Conservation (phyloP, 1,140 invertebrate species). For the Meloidogyne floridensis region DNA sequence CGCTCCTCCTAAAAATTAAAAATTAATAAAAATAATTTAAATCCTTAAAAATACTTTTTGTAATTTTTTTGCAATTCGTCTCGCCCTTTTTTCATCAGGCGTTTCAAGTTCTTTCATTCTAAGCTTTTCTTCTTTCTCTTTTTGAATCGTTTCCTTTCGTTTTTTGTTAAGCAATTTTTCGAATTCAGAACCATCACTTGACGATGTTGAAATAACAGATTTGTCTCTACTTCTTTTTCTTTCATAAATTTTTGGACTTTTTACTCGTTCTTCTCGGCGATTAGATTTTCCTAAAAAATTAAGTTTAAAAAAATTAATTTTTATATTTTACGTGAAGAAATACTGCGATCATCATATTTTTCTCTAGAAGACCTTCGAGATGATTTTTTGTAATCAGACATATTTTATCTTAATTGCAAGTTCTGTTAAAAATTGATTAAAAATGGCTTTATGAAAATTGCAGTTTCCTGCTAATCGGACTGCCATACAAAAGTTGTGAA, state of each 20-base stretch:
- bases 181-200: slow-evolving; percentile 33
- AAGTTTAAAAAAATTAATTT: too few relatives aligned
- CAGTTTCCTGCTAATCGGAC: too few relatives aligned
- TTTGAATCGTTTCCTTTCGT: slow-evolving; percentile 72
- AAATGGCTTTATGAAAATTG: too few relatives aligned
- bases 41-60: slow-evolving; percentile 83
- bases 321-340: too few relatives aligned
- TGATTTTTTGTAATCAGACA: too few relatives aligned
- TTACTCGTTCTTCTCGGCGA: neutral
- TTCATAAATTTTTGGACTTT: slow-evolving; percentile 6
- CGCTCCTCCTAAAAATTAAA: slow-evolving; percentile 41
- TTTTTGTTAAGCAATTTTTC: slow-evolving; percentile 72
- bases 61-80: slow-evolving; percentile 85
- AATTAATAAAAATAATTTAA: slow-evolving; percentile 70
- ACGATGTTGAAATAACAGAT: neutral
- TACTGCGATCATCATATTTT: too few relatives aligned
- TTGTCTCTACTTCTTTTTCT: neutral
- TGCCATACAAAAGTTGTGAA: too few relatives aligned
- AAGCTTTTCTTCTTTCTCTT: slow-evolving; percentile 78
- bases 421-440: too few relatives aligned
- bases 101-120: slow-evolving; percentile 85
- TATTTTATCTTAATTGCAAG: too few relatives aligned
- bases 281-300: neutral
- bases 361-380: too few relatives aligned
- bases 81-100: slow-evolving; percentile 85